Conservation (phyloP, 2,113 vertebrate genomes). For the Rhinoderma darwinii region DNA sequence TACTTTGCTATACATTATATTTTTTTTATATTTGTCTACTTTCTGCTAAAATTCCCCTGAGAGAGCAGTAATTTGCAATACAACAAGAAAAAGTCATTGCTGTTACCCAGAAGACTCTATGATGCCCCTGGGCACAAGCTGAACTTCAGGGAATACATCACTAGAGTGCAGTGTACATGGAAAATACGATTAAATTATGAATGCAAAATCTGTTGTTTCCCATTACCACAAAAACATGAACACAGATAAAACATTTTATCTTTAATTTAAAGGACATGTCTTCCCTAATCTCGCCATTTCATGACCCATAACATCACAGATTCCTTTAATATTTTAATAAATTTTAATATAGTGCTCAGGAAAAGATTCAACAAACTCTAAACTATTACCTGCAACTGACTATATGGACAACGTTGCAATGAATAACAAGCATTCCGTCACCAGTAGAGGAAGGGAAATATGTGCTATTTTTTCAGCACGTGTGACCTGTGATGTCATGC, state of each 20-base stretch:
- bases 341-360: background rate
- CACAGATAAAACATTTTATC: background rate
- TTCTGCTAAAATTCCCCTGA: background rate
- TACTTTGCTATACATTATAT: background rate
- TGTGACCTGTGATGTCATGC: too few relatives aligned
- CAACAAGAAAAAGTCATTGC: constrained; percentile 50
- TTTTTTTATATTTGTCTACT: background rate
- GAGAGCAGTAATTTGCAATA: constrained; percentile 13
- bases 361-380: background rate
- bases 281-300: background rate
- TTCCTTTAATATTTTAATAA: background rate
- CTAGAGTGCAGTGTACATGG: constrained; percentile 41
- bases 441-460: too few relatives aligned
- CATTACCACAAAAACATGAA: constrained; percentile 27
- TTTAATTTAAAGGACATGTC: background rate
- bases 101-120: constrained; percentile 15
- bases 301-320: background rate
- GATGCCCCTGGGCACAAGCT: constrained; percentile 48
- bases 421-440: too few relatives aligned
- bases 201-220: constrained; percentile 43
- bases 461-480: too few relatives aligned
- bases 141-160: constrained; percentile 49
- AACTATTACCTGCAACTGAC: too few relatives aligned
- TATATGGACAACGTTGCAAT: too few relatives aligned
- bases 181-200: constrained; percentile 51